Evolutionary conservation across 2,113 vertebrate species (phyloP).

Genomic region (Anser cygnoides): DNA sequence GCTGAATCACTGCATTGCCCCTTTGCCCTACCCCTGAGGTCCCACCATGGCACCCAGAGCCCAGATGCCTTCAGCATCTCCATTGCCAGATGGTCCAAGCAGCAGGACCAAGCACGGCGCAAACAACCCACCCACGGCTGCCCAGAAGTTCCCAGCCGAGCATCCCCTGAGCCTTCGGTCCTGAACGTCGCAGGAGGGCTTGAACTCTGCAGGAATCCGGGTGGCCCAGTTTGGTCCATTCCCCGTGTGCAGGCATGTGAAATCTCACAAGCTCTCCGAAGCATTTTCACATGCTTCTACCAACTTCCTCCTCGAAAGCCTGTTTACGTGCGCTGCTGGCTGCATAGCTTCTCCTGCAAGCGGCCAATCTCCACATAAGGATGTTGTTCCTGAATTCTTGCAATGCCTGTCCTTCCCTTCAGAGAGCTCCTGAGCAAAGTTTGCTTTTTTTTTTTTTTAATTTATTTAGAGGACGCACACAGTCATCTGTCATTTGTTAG

Average conservation of each 20-base stretch:
- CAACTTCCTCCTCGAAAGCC: neutral
- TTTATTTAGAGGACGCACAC: neutral
- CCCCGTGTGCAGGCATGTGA: slow-evolving; percentile 20
- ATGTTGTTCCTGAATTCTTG: slow-evolving; percentile 58
- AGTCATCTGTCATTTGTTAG: neutral
- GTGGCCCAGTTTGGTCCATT: neutral
- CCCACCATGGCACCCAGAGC: neutral
- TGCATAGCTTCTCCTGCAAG: slow-evolving; percentile 5
- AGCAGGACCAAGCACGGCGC: neutral
- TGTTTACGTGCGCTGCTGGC: neutral
- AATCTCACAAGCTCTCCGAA: neutral
- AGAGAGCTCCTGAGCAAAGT: neutral
- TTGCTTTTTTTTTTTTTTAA: neutral
- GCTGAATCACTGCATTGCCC: neutral
- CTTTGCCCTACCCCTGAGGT: neutral
- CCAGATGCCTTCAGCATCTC: neutral
- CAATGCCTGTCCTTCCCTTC: slow-evolving; percentile 43
- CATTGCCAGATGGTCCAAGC: neutral
- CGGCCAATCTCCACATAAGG: slow-evolving; percentile 12
- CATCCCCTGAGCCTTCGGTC: neutral
- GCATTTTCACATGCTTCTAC: neutral
- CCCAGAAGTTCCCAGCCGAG: neutral
- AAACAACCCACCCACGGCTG: neutral
- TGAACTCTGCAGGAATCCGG: slow-evolving; percentile 12
- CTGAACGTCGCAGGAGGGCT: accelerated